These are phyloP conservation scores for Symphodus melops DNA, from an alignment of 2,113 vertebrate species.

Conservation along the genomic window DNA sequence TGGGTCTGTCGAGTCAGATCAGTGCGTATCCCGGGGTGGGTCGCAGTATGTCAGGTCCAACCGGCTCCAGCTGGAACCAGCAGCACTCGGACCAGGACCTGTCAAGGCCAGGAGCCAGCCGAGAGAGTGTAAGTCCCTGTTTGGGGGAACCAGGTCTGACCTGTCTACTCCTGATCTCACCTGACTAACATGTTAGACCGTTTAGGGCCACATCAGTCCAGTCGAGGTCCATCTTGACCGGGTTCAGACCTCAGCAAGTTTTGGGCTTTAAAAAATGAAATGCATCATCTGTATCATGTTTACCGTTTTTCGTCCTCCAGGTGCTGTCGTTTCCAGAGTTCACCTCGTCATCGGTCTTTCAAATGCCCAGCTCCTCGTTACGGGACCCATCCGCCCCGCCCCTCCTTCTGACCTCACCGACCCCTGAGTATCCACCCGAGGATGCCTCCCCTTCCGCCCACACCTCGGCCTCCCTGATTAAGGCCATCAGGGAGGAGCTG, in stretches of 20 bases:
- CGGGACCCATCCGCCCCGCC: conserved; percentile 90
- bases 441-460: conserved; percentile 90
- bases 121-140: conserved; percentile 85
- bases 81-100: conserved; percentile 88
- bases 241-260: too few species aligned
- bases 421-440: conserved; percentile 90
- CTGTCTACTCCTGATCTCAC: too few species aligned
- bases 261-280: too few species aligned
- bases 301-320: conserved; percentile 75
- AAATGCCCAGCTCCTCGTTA: conserved; percentile 91
- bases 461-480: conserved; percentile 96
- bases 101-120: conserved; percentile 78
- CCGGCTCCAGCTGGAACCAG: conserved; percentile 90
- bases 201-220: too few species aligned
- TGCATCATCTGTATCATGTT: too few species aligned
- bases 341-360: conserved; percentile 92
- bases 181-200: too few species aligned
- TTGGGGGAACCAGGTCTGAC: too few species aligned
- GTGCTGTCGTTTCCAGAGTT: conserved; percentile 91
- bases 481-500: conserved; percentile 98
- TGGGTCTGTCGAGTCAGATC: conserved; percentile 94
- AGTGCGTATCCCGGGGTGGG: conserved; percentile 88
- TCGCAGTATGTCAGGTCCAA: conserved; percentile 90
- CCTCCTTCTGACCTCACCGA: conserved; percentile 86
- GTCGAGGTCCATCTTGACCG: too few species aligned